Evolutionary conservation across 92 coral and sea anemone species (phyloP).

Genomic region (Porites evermanni): DNA sequence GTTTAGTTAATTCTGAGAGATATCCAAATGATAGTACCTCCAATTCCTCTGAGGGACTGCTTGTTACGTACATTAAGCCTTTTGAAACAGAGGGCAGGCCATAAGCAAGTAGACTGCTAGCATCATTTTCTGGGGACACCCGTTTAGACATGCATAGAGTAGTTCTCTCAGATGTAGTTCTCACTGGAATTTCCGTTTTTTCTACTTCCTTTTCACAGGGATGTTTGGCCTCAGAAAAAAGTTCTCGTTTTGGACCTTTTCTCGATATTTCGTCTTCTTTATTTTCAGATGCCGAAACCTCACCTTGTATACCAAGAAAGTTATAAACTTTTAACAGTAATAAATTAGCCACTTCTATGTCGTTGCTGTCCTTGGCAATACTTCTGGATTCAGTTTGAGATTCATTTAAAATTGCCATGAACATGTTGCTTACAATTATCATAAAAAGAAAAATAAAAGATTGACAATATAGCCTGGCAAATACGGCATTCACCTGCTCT

Average conservation of each 20-base stretch:
- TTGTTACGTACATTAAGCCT: not conserved
- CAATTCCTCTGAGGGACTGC: not conserved
- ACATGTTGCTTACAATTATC: constrained; percentile 6
- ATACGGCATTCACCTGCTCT: not conserved
- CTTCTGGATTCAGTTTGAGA: not conserved
- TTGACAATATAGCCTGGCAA: constrained; percentile 6
- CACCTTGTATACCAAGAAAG: not conserved
- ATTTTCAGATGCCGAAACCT: not conserved
- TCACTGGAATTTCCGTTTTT: no score
- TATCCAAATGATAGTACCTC: no score
- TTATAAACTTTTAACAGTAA: not conserved
- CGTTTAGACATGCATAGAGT: no score
- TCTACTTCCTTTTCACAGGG: no score
- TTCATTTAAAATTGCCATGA: constrained; percentile 17
- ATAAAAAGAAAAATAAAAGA: not conserved
- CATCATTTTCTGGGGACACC: no score
- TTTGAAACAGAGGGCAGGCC: not conserved
- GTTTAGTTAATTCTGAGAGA: no score
- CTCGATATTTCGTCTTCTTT: not conserved
- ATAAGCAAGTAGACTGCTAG: no score
- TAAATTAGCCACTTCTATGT: constrained; percentile 14
- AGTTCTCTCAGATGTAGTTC: no score
- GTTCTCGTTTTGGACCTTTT: not conserved
- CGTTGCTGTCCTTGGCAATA: not conserved
- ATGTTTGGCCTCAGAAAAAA: not conserved